Percentiles rank a stretch among this genome's conserved stretches.
phyloP scores from a whole-genome alignment of 2,113 vertebrate genomes.

The Mastomys coucha region DNA sequence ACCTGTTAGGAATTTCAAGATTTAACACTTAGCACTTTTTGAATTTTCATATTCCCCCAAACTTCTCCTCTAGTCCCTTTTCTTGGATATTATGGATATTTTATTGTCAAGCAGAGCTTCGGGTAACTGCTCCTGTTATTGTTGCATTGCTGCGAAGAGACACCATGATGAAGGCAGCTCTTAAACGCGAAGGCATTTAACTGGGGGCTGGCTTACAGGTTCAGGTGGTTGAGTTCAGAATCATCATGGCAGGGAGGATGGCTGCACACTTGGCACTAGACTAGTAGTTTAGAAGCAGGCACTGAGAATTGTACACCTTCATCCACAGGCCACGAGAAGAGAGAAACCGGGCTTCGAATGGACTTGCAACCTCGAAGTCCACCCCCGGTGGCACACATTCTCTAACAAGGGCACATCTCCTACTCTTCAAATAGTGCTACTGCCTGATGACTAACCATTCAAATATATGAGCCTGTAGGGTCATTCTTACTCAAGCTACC shows the following conservation, averaged over 20 bases:
- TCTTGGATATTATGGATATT: conserved; percentile 51
- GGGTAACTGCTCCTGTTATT: background rate
- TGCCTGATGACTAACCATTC: background rate
- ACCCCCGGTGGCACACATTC: background rate
- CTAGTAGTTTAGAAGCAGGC: background rate
- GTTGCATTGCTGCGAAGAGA: background rate
- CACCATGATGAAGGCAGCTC: background rate
- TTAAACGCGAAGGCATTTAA: background rate
- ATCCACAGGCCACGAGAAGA: background rate
- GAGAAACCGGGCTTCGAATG: background rate
- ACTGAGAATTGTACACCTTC: background rate
- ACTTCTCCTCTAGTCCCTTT: conserved; percentile 45
- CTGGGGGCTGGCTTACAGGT: background rate
- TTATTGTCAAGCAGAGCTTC: conserved; percentile 57
- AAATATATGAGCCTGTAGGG: background rate
- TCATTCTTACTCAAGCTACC: background rate
- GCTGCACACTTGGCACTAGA: background rate
- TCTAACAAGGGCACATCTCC: background rate
- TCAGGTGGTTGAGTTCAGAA: background rate
- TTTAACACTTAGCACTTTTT: conserved; percentile 58
- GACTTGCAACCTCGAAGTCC: background rate
- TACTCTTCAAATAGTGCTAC: background rate
- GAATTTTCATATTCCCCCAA: background rate
- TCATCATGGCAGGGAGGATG: background rate
- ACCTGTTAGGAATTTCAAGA: conserved; percentile 54